Evolutionary conservation across 2,888 invertebrate genomes (phyloP).

Genomic region (Lycia hirtaria): DNA sequence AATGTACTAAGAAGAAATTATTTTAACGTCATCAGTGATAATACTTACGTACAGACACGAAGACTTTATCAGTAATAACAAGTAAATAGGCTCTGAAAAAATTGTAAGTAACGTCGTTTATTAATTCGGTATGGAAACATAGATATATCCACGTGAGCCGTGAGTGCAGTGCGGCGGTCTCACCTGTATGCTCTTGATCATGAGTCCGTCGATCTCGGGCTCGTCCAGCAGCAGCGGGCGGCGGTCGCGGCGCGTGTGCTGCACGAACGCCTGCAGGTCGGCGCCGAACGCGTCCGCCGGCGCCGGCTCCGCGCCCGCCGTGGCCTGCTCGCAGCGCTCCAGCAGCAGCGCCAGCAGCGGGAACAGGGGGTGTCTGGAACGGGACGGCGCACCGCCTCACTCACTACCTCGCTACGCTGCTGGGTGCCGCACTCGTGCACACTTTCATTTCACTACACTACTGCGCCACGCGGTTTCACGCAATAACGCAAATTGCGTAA

Average conservation of each 20-base stretch:
- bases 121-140: too few species aligned
- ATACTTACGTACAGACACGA: too few species aligned
- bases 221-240: conserved; percentile 95
- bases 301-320: conserved; percentile 95
- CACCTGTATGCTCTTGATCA: conserved; percentile 84
- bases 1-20: too few species aligned
- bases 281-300: conserved; percentile 94
- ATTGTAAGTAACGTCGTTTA: too few species aligned
- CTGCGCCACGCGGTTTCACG: too few species aligned
- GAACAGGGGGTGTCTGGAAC: conserved; percentile 95
- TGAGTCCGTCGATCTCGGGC: conserved; percentile 96
- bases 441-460: too few species aligned
- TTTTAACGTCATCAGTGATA: too few species aligned
- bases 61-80: too few species aligned
- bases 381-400: conserved; percentile 42
- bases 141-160: too few species aligned
- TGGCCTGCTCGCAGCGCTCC: conserved; percentile 98
- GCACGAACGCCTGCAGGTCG: conserved; percentile 95
- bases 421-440: too few species aligned
- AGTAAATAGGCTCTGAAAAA: too few species aligned
- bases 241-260: conserved; percentile 94
- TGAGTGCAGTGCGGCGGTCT: neutral
- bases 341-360: conserved; percentile 96
- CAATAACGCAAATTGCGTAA: too few species aligned
- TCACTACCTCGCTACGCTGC: neutral